Evolutionary conservation across 2,888 invertebrate genomes (phyloP), one percentile per base, ranked within the genome.

Genomic region (Agrenia bidenticulata): DNA sequence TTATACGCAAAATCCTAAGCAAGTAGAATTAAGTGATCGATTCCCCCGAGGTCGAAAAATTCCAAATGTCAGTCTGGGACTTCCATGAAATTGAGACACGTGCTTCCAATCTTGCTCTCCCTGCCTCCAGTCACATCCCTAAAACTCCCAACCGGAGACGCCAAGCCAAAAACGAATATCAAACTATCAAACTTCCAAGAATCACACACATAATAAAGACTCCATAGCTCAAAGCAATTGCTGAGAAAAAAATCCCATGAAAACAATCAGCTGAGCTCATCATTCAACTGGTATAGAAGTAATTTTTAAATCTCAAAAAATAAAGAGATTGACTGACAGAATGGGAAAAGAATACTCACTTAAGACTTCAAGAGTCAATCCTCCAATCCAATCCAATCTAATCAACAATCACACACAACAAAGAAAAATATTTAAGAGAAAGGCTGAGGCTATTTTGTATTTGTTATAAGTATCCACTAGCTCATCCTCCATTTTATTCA

Each of bases 321-420:
- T 4, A 51, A 51, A 32, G 27, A 55, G 21, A 19, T 55, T 17
- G 26, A 51, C 19, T 26, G 23, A 26, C 26, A 55, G 26, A 7
- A 13, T 9, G 55, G 37, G 24, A 24, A 53, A 51, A 51, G 51
- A 51, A 51, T 51, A 51, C 51, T 45, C 45, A 45, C 45, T 51
- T 51, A 51, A 24, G 51, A 21, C 23, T 51, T 51, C 51, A 51
- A 51, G 24, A 21, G 51, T 51, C 51, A 51, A 51, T 45, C 17
- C n/a, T 4, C 15, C 24, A 24, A 51, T 21, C 19, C 51, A 51
- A 51, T 55, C 55, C 55, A 55, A 55, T 55, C 55, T 32, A 55
- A 55, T 55, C 55, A 55, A 55, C 55, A 55, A 55, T 55, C 55
- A 55, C 32, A 55, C 32, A 45, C n/a, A 55, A 55, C 55, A 55